Percentiles rank a stretch among this genome's conserved stretches.
Conservation (phyloP, 2,888 invertebrate species). For the Drosophila dives region DNA sequence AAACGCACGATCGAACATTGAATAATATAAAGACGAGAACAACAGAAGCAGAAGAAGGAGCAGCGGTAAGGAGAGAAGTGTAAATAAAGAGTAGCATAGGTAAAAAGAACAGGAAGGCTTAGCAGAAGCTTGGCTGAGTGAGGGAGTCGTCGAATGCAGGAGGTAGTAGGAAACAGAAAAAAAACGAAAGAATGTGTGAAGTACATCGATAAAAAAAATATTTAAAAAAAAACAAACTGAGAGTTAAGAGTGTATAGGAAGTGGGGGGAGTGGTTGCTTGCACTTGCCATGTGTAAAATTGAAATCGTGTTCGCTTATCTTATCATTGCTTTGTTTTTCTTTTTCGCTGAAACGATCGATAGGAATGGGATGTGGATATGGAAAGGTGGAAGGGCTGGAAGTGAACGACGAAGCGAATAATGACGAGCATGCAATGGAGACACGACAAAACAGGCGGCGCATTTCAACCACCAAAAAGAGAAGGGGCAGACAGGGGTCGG, state of each 20-base stretch:
- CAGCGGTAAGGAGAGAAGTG: slow-evolving; percentile 27
- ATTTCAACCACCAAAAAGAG: slow-evolving; percentile 44
- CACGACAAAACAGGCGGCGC: slow-evolving; percentile 14
- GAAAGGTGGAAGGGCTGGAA: slow-evolving; percentile 4
- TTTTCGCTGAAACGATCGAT: slow-evolving; percentile 27
- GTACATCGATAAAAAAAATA: slow-evolving; percentile 40
- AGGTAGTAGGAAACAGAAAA: slow-evolving; percentile 19
- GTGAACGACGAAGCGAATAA: background rate
- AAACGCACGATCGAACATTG: slow-evolving; percentile 46
- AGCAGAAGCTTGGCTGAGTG: slow-evolving; percentile 23
- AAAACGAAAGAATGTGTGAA: slow-evolving; percentile 38
- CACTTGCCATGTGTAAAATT: slow-evolving; percentile 4
- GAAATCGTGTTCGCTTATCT: slow-evolving; percentile 51
- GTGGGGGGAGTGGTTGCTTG: background rate
- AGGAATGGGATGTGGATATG: slow-evolving; percentile 13
- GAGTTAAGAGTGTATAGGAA: slow-evolving; percentile 6
- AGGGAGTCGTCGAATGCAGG: slow-evolving; percentile 3
- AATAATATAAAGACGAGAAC: slow-evolving; percentile 15
- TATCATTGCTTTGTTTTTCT: slow-evolving; percentile 49
- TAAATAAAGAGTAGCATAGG: slow-evolving; percentile 59
- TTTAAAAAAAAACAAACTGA: slow-evolving; percentile 20
- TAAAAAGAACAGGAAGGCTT: slow-evolving; percentile 70
- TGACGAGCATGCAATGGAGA: slow-evolving; percentile 13
- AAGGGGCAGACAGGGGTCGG: background rate
- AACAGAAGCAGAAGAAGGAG: slow-evolving; percentile 20